These are phyloP conservation scores for Epinephelus lanceolatus DNA, from an alignment of 2,113 vertebrate species.

Conservation along the genomic window DNA sequence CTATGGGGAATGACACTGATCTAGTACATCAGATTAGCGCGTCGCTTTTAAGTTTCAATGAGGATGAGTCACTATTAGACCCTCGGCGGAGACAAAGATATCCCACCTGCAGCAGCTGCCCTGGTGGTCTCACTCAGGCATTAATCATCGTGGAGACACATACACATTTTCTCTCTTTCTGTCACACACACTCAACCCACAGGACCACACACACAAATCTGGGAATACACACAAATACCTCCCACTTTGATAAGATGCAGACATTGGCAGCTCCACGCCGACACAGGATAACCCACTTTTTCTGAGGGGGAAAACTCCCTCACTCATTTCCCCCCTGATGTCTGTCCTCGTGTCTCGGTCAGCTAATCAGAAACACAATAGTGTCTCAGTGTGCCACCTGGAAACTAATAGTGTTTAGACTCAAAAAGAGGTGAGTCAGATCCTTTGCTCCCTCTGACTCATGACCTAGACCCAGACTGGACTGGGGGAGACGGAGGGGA, in stretches of 20 bases:
- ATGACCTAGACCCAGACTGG: conserved; percentile 7
- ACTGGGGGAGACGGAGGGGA: neutral
- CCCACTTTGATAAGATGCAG: conserved; percentile 15
- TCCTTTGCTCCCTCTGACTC: conserved; percentile 55
- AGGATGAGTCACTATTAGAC: conserved; percentile 24
- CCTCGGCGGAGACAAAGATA: neutral
- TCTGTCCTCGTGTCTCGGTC: conserved; percentile 16
- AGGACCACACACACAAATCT: conserved; percentile 27
- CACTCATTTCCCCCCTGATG: neutral
- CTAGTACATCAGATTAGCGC: neutral
- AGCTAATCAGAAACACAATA: conserved; percentile 62
- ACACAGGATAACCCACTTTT: conserved; percentile 4
- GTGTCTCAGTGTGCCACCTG: conserved; percentile 53
- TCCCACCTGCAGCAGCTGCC: conserved; percentile 20
- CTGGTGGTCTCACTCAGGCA: conserved; percentile 44
- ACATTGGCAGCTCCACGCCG: neutral
- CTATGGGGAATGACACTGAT: neutral
- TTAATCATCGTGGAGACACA: conserved; percentile 24
- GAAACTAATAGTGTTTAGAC: conserved; percentile 51
- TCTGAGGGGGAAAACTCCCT: neutral
- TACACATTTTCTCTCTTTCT: conserved; percentile 15
- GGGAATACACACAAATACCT: conserved; percentile 8
- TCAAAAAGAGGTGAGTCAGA: conserved; percentile 66
- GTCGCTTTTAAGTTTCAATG: neutral
- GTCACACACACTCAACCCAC: conserved; percentile 11